Base-by-base conservation (phyloP, 2,797 vertebrate genomes). In the Tenualosa thibaudeaui region DNA sequence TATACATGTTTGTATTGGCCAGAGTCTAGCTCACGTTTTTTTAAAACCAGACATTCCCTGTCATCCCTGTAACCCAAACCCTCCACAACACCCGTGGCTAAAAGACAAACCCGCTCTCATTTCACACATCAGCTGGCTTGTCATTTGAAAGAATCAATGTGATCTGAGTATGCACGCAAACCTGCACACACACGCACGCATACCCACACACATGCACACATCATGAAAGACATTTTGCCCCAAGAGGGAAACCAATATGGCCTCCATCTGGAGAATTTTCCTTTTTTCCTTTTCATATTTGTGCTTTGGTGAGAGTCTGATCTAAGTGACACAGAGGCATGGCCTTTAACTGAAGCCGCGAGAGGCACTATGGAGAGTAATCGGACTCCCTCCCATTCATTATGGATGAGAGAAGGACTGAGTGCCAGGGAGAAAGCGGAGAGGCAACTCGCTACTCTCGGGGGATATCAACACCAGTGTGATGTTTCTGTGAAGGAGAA, bases 1-100 rank as follows among this genome's bases (percentile, higher is more conserved):
- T 86, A 90, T 90, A 86, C 9, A 90, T 89, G 88, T 85, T 86
- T 82, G 85, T 68, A 71, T 85, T 71, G 81, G 49, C 81, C 82
- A 85, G 81, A 84, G 85, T 87, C 88, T 85, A 84, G 88, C 86
- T 88, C 81, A 88, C 40, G 71, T 83, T 83, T 86, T 31, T 51
- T 88, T 85, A 87, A 88, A 89, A 89, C 85, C 83, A 86, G 75
- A 88, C 58, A 84, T 78, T 75, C 68, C 40, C 58, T 81, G 84
- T 83, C 87, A 86, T 85, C 51, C 71, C 51, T 1, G 88, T 87
- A 89, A 90, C 71, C 81, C 56, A 87, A 88, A 86, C 78, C 87
- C 40, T 50, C 46, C 2, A 78, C 50, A 43, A 54, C 24, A 87
- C 83, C 86, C 81, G 26, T 19, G 85, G 82, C 65, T 81, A 84